Base-by-base conservation (phyloP, 2,888 invertebrate species). In the Sinodicranocentrus sp. region DNA sequence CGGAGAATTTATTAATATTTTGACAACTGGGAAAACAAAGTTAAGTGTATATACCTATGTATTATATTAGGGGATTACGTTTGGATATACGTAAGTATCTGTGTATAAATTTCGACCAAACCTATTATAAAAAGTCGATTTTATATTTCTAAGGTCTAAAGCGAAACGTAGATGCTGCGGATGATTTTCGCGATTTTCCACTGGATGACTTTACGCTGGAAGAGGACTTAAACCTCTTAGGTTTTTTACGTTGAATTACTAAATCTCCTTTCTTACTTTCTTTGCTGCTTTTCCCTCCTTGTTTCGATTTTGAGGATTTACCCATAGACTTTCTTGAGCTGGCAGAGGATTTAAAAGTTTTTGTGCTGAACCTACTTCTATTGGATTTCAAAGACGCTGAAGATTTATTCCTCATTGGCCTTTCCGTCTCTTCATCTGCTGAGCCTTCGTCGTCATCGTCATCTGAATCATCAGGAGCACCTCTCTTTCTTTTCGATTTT, bases 221-320 rank as follows among this genome's bases (percentile, higher is more conserved):
- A n/a, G 72, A 73, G 2, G 77, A 77, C 44, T 84, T 84, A 33
- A 84, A 84, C 65, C 59, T 70, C 63, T 83, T 83, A 63, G 13
- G 13, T 33, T 70, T 83, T 13, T 39, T 65, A 25, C 57, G 33
- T 39, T 23, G 54, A 25, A 54, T 72, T 65, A 2, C 52, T 48
- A 25, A 21, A 59, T 54, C 82, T 39, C 71, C 71, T 23, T 43
- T 65, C 43, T 73, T 82, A 44, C 48, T 54, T 13, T 71, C 71
- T 26, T 71, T 71, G 33, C 67, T 54, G 43, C 26, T 54, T 54
- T 68, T 48, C 48, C 65, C n/a, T n/a, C n/a, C 48, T 10, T 33
- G 28, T 17, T 43, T 23, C 44, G 59, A 15, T n/a, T 17, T 52
- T 10, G 33, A 33, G 23, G 72, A 54, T 63, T 80, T 76, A 17